Evolutionary conservation across 2,113 vertebrate species (phyloP).

Genomic region (Butorides virescens): DNA sequence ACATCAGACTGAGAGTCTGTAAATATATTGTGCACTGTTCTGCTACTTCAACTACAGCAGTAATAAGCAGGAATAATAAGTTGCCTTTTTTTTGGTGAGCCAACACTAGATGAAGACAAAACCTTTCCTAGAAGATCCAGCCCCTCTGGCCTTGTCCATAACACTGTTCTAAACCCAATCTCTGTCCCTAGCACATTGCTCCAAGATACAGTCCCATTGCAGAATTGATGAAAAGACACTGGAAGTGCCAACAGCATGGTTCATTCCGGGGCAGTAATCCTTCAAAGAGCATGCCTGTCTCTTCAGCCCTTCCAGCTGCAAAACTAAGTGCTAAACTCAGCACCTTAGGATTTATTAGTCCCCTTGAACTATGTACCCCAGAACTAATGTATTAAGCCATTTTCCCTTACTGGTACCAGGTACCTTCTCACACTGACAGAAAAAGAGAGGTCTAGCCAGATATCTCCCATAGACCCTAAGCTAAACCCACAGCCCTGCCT

Average conservation of each 20-base stretch:
- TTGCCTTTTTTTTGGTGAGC: background rate
- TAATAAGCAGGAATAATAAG: background rate
- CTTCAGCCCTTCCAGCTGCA: background rate
- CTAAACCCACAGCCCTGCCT: background rate
- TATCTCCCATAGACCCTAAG: background rate
- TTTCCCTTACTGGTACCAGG: background rate
- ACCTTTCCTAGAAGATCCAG: background rate
- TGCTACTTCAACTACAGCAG: background rate
- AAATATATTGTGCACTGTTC: background rate
- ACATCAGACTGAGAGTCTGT: background rate
- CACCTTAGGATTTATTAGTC: background rate
- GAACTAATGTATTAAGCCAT: background rate
- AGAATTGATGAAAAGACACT: background rate
- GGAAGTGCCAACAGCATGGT: background rate
- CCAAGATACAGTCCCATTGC: background rate
- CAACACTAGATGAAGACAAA: background rate
- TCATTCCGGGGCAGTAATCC: background rate
- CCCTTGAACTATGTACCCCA: background rate
- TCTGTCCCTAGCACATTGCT: background rate
- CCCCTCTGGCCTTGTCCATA: background rate
- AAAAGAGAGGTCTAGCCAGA: background rate
- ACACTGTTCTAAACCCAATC: background rate
- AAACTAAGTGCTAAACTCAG: background rate
- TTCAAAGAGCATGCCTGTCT: background rate
- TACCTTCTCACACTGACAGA: background rate